Evolutionary conservation across 2,797 vertebrate genomes (phyloP), one percentile per base, ranked within the genome.

Genomic region (Melanotaenia parkinsoni): DNA sequence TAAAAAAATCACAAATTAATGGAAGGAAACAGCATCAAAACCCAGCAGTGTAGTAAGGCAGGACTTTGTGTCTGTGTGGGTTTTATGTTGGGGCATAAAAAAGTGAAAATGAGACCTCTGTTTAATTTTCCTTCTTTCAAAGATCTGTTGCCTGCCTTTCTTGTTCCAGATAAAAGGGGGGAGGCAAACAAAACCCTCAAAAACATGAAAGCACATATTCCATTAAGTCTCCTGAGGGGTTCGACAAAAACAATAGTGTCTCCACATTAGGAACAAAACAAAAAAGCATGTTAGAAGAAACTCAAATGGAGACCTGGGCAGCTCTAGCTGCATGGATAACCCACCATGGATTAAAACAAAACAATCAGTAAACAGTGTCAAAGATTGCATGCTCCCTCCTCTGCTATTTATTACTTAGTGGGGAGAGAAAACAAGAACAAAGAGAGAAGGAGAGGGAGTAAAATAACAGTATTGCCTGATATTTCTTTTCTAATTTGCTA

Each of bases 401-500:
- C 79, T 79, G 81, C 77, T 85, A 67, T 87, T 88, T 86, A 84
- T 82, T 64, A 80, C 82, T 77, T 74, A 80, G 79, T 75, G 72
- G 80, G 71, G 62, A 76, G 76, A 82, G 70, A 82, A 72, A 73
- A 51, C 0, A n/a, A 89, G 85, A 90, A 90, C 80, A 88, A 90
- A 87, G 86, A 83, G 60, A 51, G 70, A 76, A 68, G 45, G 83
- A 67, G 78, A 63, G 72, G 73, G 74, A 90, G 79, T 81, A 58
- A 88, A 85, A 88, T 79, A 86, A 83, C 84, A 86, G 73, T 79
- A 81, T 86, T 90, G 90, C 76, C 77, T 74, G 74, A 76, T 74
- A 64, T 70, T 59, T 54, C 76, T 74, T 79, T 86, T 71, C 79
- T 91, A 92, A 93, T 93, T 93, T 92, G 85, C 85, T 85, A 75